Base-by-base conservation (phyloP, 2,797 vertebrate species). In the Mormyrus hasselquistii region DNA sequence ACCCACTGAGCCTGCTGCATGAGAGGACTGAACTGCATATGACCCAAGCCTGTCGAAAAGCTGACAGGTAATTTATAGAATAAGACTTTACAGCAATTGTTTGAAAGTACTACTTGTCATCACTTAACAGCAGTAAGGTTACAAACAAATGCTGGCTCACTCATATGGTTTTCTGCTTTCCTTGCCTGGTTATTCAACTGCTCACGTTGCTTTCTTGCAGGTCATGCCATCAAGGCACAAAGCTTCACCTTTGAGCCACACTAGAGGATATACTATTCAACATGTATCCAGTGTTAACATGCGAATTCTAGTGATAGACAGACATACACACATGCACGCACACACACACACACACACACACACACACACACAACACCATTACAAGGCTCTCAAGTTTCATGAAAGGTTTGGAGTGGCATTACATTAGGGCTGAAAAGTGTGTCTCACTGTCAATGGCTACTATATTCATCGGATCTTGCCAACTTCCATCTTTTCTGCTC, bases 281-380 rank as follows among this genome's bases (percentile, higher is more conserved):
- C 97, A 93, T 12, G 96, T 97, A 92, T 96, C 95, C 93, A 97
- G 91, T 9, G 96, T 96, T 89, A 97, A 97, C 89, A 97, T 97
- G 88, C 96, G 96, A 92, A 96, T 96, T 90, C 96, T 97, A 84
- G 96, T 97, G 53, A 19, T 55, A 55, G 53, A 19, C 53, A 55
- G 53, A 55, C 53, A 10, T 12, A 73, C 7, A 47, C 44, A 41
- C 41, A 41, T 0, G 7, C 41, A 41, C 7, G 8, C 10, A 12
- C 49, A 12, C 10, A 50, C 97, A 55, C 52, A 55, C 59, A 10
- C 52, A 73, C 7, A 47, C 44, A 41, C 41, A 41, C 41, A 41
- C 7, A 47, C 10, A 12, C 49, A 12, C 10, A 50, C 97, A 55
- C 52, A 55, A 55, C 0, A 55, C 16, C 4, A 55, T 55, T 19